A percentile compares a stretch with the other conserved stretches of the same genome.
Conservation (phyloP, 2,888 invertebrate species). For the Apodemia hepburni region DNA sequence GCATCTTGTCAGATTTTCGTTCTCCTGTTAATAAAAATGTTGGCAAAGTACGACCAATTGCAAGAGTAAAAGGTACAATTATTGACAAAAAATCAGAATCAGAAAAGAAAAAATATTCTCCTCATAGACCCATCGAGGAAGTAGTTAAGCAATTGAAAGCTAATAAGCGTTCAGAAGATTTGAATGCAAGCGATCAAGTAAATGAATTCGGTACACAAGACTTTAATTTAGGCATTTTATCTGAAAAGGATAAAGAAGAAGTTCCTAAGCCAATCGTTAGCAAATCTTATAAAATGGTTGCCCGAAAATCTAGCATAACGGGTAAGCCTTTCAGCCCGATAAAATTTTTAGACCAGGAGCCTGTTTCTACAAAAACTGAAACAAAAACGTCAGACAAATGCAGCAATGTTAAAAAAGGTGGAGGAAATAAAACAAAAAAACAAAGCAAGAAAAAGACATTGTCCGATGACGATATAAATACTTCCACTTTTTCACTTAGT, state of each 20-base stretch:
- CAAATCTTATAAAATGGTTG: conserved; percentile 77
- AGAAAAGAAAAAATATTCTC: conserved; percentile 70
- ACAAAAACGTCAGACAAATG: conserved; percentile 37
- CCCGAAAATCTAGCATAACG: conserved; percentile 70
- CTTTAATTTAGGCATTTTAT: conserved; percentile 36
- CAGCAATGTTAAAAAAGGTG: conserved; percentile 42
- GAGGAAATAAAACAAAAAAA: conserved; percentile 48
- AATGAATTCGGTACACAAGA: conserved; percentile 37
- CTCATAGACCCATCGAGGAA: conserved; percentile 71
- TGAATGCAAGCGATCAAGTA: conserved; percentile 40
- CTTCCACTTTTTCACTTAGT: conserved; percentile 64
- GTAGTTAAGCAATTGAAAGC: conserved; percentile 70
- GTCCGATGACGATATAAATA: conserved; percentile 66
- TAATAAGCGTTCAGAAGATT: conserved; percentile 62
- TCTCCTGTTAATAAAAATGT: conserved; percentile 62
- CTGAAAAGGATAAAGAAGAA: conserved; percentile 47
- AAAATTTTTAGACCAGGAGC: conserved; percentile 61
- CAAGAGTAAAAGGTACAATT: conserved; percentile 72
- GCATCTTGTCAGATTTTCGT: conserved; percentile 66
- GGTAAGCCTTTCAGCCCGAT: conserved; percentile 74
- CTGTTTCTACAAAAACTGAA: conserved; percentile 41
- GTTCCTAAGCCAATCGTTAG: conserved; percentile 67
- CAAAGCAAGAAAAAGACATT: conserved; percentile 48
- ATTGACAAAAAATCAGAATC: conserved; percentile 67
- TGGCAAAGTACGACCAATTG: conserved; percentile 70